Base-by-base conservation (phyloP, 2,113 vertebrate species). In the Numida meleagris region DNA sequence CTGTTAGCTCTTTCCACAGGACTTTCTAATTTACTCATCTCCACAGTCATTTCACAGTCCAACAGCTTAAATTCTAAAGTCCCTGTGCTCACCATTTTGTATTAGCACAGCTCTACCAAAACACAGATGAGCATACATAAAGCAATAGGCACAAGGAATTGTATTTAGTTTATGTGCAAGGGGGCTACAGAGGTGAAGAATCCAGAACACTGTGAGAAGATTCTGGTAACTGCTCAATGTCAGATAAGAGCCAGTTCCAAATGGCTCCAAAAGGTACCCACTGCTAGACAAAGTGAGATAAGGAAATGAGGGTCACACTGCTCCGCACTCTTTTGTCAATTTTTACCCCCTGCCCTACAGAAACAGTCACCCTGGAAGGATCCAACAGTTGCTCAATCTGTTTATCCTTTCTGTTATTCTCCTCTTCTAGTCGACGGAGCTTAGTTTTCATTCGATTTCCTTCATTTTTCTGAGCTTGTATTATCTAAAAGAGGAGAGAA, bases 341-440 rank as follows among this genome's bases (percentile, higher is more conserved):
- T 89, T 94, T 43, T 48, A 85, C 58, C 2, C 17, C 9, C 17
- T n/a, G 18, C 10, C 8, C 20, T 0, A 48, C 42, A 63, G 11
- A 58, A 74, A 61, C 1, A 72, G 10, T 40, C 48, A 99, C 99
- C 89, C 98, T 98, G 55, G 96, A 97, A 59, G 98, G 97, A 82
- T 99, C 98, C 96, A 99, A 79, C 18, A 99, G 97, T 58, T 99
- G 98, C 24, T 99, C 98, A 34, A 99, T 99, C 91, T 99, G 99
- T 82, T 98, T 99, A 90, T 99, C 98, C 97, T 99, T 98, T 65
- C 98, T 98, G 24, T 31, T 97, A 17, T 98, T 99, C 12, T 99
- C 99, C 84, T 99, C 98, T 74, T 99, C 98, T 36, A 99, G 94
- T 45, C 98, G 98, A 34, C 98, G 98, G 1, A 99, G 97, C 90